These are phyloP conservation scores for Sardina pilchardus DNA, from an alignment of 2,113 vertebrate species.

Conservation along the genomic window DNA sequence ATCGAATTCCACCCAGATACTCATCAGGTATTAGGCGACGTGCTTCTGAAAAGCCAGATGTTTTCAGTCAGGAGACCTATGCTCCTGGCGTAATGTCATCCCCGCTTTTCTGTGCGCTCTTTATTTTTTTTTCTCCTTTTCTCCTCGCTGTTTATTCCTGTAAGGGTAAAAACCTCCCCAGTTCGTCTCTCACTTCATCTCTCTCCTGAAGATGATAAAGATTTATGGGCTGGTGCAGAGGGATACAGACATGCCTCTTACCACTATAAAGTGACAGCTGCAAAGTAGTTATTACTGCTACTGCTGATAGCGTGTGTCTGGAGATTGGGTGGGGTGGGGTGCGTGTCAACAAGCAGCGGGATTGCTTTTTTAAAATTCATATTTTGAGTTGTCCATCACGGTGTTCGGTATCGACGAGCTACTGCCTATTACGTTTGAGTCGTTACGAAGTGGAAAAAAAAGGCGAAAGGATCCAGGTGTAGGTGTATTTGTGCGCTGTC, in stretches of 20 bases:
- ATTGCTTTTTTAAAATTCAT: background rate
- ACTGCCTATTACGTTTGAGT: background rate
- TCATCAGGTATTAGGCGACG: background rate
- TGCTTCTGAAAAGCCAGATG: constrained; percentile 1
- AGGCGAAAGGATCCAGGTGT: background rate
- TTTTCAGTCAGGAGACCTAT: background rate
- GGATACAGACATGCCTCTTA: background rate
- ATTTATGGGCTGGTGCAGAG: background rate
- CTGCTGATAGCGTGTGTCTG: background rate
- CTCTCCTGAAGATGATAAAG: background rate
- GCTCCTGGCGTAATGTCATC: background rate
- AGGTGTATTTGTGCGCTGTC: background rate
- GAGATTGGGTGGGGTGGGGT: background rate
- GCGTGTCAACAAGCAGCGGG: background rate
- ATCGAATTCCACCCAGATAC: background rate
- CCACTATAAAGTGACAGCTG: background rate
- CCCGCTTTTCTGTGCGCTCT: background rate
- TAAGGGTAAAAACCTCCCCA: background rate
- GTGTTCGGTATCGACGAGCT: background rate
- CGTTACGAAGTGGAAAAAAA: background rate
- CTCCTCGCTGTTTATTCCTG: background rate
- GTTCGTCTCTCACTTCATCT: background rate
- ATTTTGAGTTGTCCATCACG: background rate
- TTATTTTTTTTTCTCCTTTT: background rate
- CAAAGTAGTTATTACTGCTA: background rate